phyloP scores from a whole-genome alignment of 2,888 invertebrate species.

The Coelogynopora nodosa region DNA sequence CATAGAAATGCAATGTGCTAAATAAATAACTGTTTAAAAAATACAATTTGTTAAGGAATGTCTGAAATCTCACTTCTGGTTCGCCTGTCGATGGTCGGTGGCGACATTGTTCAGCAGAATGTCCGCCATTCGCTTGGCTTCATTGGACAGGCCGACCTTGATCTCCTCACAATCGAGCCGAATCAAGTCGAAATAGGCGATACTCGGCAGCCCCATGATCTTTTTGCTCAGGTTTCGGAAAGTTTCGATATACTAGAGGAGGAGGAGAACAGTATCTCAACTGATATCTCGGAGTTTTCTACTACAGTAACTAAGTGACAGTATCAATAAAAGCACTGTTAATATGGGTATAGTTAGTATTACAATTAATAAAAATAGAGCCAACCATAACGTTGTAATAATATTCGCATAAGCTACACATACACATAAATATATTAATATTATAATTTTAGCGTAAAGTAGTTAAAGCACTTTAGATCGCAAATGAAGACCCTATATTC shows the following conservation, averaged over 20 bases:
- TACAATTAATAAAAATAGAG: too few relatives aligned
- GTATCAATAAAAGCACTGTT: too few relatives aligned
- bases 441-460: too few relatives aligned
- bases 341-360: too few relatives aligned
- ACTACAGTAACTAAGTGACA: too few relatives aligned
- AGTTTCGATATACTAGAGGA: conserved; percentile 59
- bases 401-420: too few relatives aligned
- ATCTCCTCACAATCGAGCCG: conserved; percentile 61
- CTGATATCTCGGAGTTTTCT: too few relatives aligned
- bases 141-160: conserved; percentile 59
- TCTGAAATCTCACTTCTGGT: conserved; percentile 53
- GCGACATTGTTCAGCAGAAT: conserved; percentile 58
- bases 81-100: conserved; percentile 58
- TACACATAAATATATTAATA: too few relatives aligned
- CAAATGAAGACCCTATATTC: too few relatives aligned
- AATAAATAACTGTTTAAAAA: background rate
- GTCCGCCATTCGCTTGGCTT: conserved; percentile 56
- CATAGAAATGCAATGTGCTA: background rate
- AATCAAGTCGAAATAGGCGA: conserved; percentile 61
- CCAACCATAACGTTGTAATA: too few relatives aligned
- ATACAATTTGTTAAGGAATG: background rate
- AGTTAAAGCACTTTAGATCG: too few relatives aligned
- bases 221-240: conserved; percentile 57
- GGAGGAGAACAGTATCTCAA: too few relatives aligned
- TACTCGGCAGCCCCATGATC: conserved; percentile 59